These are phyloP conservation scores for Caenorhabditis sp. DNA, from an alignment of 2,888 invertebrate species.

Conservation along the genomic window DNA sequence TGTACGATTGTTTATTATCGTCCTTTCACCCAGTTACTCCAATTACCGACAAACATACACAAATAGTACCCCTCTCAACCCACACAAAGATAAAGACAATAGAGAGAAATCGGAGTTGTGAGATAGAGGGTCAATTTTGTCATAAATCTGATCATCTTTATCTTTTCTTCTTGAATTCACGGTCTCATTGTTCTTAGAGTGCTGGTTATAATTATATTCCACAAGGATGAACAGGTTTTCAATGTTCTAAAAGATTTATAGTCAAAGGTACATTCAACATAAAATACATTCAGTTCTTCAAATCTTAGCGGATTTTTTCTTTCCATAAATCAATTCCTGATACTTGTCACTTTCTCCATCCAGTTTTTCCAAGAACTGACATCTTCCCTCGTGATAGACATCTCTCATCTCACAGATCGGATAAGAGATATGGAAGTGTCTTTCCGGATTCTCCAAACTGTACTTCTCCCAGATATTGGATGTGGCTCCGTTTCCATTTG, in stretches of 20 bases:
- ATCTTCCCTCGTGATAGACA: conserved; percentile 36
- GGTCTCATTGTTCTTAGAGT: no score
- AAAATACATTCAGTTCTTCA: neutral
- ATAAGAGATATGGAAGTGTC: conserved; percentile 39
- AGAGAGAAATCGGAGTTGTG: no score
- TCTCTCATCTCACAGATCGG: conserved; percentile 55
- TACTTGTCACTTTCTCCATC: conserved; percentile 36
- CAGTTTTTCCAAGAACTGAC: conserved; percentile 29
- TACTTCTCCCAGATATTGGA: conserved; percentile 42
- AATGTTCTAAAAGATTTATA: neutral
- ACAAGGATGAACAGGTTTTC: neutral
- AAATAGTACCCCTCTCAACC: no score
- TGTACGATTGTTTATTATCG: no score
- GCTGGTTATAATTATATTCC: no score
- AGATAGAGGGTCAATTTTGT: no score
- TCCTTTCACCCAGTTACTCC: no score
- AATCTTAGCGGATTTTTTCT: conserved; percentile 28
- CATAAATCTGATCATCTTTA: no score
- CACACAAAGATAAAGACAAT: no score
- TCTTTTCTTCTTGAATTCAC: no score
- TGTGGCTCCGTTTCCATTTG: conserved; percentile 34
- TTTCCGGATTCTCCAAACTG: conserved; percentile 21
- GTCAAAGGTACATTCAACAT: neutral
- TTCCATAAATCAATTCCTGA: conserved; percentile 49
- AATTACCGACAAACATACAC: no score